Evolutionary conservation across 2,113 vertebrate genomes (phyloP).

Genomic region (Pterocles gutturalis): DNA sequence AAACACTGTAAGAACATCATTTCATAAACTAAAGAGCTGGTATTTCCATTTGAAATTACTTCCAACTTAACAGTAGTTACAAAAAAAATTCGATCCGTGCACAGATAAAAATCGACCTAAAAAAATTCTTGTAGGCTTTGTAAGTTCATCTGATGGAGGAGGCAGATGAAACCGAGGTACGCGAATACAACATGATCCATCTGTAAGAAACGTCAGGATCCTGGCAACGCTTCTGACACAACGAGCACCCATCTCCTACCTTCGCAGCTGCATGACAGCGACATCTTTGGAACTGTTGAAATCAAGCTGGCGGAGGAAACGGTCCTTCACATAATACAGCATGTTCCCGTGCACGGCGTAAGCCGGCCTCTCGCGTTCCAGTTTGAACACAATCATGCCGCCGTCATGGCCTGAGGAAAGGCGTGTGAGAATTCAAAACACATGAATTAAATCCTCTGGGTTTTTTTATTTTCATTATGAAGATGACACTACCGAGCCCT

Average conservation of each 20-base stretch:
- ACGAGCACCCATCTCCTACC: slow-evolving; percentile 59
- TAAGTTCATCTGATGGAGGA: not conserved
- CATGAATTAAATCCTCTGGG: rapidly evolving
- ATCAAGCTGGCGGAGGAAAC: slow-evolving; percentile 93
- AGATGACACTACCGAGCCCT: not conserved
- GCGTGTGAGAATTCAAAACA: rapidly evolving
- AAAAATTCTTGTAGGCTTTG: not conserved
- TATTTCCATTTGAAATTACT: not conserved
- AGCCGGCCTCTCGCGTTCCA: slow-evolving; percentile 93
- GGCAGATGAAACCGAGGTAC: not conserved
- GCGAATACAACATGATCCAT: rapidly evolving
- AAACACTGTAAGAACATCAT: not conserved
- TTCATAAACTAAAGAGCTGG: not conserved
- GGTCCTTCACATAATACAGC: slow-evolving; percentile 94
- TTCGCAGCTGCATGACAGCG: slow-evolving; percentile 95
- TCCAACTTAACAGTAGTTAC: not conserved
- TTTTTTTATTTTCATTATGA: too few species aligned
- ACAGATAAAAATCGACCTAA: not conserved
- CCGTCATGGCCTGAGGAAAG: slow-evolving; percentile 88
- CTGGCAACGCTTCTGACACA: rapidly evolving
- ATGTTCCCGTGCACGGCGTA: slow-evolving; percentile 92
- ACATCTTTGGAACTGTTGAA: slow-evolving; percentile 97
- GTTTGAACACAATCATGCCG: slow-evolving; percentile 97
- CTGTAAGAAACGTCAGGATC: not conserved
- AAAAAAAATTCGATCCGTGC: rapidly evolving